Base-by-base conservation (phyloP, 2,797 vertebrate species). In the Micropoecilia bifurca region DNA sequence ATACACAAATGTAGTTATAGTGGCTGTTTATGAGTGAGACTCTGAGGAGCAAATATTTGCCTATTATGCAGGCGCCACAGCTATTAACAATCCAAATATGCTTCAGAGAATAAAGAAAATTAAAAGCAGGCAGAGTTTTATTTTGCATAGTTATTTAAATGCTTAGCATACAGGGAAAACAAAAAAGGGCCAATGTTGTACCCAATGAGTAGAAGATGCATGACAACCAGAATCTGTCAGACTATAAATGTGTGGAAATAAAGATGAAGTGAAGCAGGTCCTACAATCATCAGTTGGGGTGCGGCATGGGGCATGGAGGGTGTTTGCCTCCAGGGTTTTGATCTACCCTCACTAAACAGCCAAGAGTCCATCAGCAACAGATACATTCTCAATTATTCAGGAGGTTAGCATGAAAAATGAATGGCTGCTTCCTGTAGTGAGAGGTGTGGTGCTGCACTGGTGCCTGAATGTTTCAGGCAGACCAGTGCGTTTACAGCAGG, bases 361-460 rank as follows among this genome's bases (percentile, higher is more conserved):
- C 63, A 76, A 75, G 71, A 92, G 90, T 93, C 86, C 91, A 91
- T 92, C 89, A 90, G 89, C 88, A 89, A 90, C 81, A 92, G 90
- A 92, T 91, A 91, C 79, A 72, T 16, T 4, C 82, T 94, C 75
- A 94, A 95, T 94, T 88, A 94, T 94, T 92, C 89, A 93, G 66
- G 71, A 86, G 87, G 76, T 86, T 86, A 73, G 87, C 87, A 93
- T 94, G 87, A 94, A 92, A 94, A 90, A 95, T 93, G 87, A 93
- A 95, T 94, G 89, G 41, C 87, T 74, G 82, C 80, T 90, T 92
- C 91, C 91, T 90, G 89, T 73, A 83, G 85, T 81, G 74, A 82
- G 78, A 86, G 82, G 79, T 85, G 83, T 55, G 85, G 79, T 66
- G 80, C 63, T 80, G 61, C 77, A 81, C 72, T 71, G 78, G 77